Percentiles rank a stretch among this genome's conserved stretches.
Evolutionary conservation across 2,797 vertebrate genomes (phyloP).

Genomic region (Clamator glandarius): DNA sequence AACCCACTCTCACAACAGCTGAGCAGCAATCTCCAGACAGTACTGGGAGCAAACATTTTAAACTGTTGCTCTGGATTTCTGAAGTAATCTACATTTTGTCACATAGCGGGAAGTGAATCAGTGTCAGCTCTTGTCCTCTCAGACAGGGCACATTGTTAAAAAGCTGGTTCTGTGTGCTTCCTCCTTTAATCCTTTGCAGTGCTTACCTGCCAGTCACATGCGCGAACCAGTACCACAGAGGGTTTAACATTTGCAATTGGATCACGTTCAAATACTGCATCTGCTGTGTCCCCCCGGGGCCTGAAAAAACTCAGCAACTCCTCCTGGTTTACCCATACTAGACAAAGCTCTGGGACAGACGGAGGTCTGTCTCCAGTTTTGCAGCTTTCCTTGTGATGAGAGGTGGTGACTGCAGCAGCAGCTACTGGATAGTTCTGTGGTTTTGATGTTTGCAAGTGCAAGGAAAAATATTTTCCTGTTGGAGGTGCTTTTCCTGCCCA

Average conservation of each 20-base stretch:
- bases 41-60: background rate
- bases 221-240: no score
- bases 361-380: background rate
- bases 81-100: slow-evolving; percentile 8
- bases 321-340: background rate
- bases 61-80: slow-evolving; percentile 9
- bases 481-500: background rate
- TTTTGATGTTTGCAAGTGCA: background rate
- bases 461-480: background rate
- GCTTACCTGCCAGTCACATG: background rate
- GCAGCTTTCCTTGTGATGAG: background rate
- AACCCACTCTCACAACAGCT: background rate
- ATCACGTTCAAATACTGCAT: background rate
- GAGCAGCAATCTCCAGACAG: background rate
- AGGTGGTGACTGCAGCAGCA: background rate
- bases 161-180: background rate
- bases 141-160: background rate
- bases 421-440: background rate
- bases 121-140: background rate
- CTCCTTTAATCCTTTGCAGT: background rate
- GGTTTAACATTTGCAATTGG: background rate
- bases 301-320: background rate
- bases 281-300: background rate
- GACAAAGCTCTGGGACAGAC: background rate
- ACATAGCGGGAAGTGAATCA: slow-evolving; percentile 19